Evolutionary conservation across 2,888 invertebrate species (phyloP).

Genomic region (Phania funesta): DNA sequence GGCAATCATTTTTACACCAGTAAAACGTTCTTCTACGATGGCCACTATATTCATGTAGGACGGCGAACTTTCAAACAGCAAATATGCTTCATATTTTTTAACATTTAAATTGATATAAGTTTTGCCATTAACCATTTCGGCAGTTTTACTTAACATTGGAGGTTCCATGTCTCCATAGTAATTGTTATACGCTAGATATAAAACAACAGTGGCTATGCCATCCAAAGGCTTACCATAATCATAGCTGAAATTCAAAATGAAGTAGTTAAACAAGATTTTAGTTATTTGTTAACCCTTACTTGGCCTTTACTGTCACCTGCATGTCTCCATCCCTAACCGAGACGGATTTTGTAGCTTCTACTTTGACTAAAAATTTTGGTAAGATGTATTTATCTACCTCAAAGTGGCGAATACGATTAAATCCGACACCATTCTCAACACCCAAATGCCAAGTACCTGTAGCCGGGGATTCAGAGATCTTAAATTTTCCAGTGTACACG

Average conservation of each 20-base stretch:
- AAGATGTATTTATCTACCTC: conserved; percentile 94
- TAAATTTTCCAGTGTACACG: conserved; percentile 87
- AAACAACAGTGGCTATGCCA: conserved; percentile 88
- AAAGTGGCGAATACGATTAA: conserved; percentile 74
- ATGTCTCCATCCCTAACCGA: conserved; percentile 91
- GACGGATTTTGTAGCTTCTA: conserved; percentile 90
- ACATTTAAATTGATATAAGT: conserved; percentile 75
- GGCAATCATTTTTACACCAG: conserved; percentile 89
- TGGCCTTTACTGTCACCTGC: conserved; percentile 84
- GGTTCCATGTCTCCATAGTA: conserved; percentile 65
- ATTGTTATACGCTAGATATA: conserved; percentile 80
- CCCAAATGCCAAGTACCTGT: conserved; percentile 91
- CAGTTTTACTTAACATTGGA: conserved; percentile 70
- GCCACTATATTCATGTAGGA: conserved; percentile 84
- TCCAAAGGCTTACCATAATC: conserved; percentile 88
- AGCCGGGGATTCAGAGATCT: conserved; percentile 88
- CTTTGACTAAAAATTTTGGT: conserved; percentile 94
- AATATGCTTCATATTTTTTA: conserved; percentile 71
- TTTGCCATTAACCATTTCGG: conserved; percentile 76
- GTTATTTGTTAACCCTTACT: conserved; percentile 70
- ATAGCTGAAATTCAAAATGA: conserved; percentile 83
- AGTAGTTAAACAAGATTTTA: not conserved
- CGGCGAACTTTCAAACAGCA: conserved; percentile 66
- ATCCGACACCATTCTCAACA: conserved; percentile 67
- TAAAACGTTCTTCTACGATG: conserved; percentile 93